Conservation (phyloP, 1,140 invertebrate genomes). For the Gonioctena quinquepunctata region DNA sequence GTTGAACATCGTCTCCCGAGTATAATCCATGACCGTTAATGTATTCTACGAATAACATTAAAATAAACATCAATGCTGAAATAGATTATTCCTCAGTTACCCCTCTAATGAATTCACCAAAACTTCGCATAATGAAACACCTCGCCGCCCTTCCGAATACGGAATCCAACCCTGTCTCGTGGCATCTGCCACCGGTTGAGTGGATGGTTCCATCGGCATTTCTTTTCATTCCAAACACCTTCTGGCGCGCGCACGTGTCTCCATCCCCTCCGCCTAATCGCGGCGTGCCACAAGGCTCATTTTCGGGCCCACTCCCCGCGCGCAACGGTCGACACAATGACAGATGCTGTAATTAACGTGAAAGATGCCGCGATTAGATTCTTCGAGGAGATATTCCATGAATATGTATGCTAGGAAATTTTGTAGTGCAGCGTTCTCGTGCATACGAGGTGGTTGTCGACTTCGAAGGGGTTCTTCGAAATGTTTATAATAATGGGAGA, state of each 20-base stretch:
- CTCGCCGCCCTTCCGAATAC: no score
- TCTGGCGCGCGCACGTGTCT: conserved; percentile 37
- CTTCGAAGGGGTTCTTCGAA: no score
- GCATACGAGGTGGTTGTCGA: no score
- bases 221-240: conserved; percentile 38
- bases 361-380: conserved; percentile 32
- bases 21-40: no score
- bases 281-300: conserved; percentile 7
- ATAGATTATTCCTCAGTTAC: no score
- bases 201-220: conserved; percentile 28
- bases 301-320: not conserved
- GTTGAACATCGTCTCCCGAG: no score
- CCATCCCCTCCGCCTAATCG: not conserved
- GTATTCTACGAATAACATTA: no score
- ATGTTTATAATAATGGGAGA: no score
- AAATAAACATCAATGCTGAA: no score
- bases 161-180: conserved; percentile 21
- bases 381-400: conserved; percentile 19
- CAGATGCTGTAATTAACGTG: conserved; percentile 33
- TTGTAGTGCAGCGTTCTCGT: no score
- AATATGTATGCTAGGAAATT: conserved; percentile 38
- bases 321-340: conserved; percentile 25
- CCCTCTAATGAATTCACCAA: no score
- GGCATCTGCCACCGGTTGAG: conserved; percentile 21
- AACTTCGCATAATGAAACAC: no score